Base-by-base conservation (phyloP, 1,140 invertebrate species). In the Euborellia annulipes region DNA sequence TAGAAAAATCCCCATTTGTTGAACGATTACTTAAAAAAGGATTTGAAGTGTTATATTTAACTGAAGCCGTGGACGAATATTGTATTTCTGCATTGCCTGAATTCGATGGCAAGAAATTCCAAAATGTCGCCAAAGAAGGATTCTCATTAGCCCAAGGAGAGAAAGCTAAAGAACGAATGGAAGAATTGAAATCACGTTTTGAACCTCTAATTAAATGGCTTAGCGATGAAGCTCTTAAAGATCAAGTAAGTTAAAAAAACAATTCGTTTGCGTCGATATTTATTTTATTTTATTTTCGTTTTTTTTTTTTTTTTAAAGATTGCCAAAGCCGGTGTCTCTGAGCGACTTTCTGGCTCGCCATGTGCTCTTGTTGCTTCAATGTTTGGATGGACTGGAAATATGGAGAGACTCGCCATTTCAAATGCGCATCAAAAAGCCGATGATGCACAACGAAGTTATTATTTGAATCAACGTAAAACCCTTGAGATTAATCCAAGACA, bases 61-160 rank as follows among this genome's bases (percentile, higher is more conserved):
- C 82, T 1, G 96, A 99, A 66, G 89, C 96, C 43, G 90, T 99
- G 30, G 96, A 99, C 68, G 95, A 99, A 65, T 98, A 98, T 65
- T 82, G 86, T 51, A 87, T 99, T 45, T 92, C 93, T 36, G 81
- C 90, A 7, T 65, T 99, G 55, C 93, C 96, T n/a, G 94, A 98
- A 65, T 99, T 93, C 65, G 94, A 98, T 57, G 89, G 91, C 21
- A 96, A 98, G 68, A 98, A 98, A 64, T 96, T 99, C 82, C 93
- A 98, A 67, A 99, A 99, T 61, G 89, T 97, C 23, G 96, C 96
- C 48, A 99, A 99, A 64, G 96, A 99, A 69, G 93, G 94, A 2
- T 79, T 99, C 55, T 78, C 81, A 44, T 61, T 98, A 1, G 79
- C 90, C 47, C 89, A 83, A 20, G 40, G 43, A 76, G 82, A 86